A percentile compares a stretch with the other conserved stretches of the same genome.
Evolutionary conservation across 2,113 vertebrate genomes (phyloP).

Genomic region (Leptocoma aspasia): DNA sequence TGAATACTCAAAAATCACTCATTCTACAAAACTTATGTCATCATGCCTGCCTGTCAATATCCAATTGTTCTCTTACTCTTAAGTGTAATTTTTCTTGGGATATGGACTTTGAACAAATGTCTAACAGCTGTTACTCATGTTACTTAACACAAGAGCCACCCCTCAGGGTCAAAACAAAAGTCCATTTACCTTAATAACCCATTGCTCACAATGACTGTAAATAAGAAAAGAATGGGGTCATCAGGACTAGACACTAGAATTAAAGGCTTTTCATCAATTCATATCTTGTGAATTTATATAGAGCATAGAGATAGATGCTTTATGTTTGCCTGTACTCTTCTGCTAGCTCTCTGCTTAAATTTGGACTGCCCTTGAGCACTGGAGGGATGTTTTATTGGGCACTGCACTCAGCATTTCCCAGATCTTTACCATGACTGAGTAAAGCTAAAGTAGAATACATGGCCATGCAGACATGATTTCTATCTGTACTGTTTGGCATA

Average conservation of each 20-base stretch:
- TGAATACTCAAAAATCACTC: not conserved
- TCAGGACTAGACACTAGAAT: not conserved
- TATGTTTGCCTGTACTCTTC: not conserved
- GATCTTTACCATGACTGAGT: not conserved
- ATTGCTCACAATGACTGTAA: not conserved
- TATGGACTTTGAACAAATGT: not conserved
- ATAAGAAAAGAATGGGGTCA: constrained; percentile 24
- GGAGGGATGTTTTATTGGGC: not conserved
- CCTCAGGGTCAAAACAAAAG: constrained; percentile 29
- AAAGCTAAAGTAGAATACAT: not conserved
- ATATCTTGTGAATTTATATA: not conserved
- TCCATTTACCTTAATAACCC: constrained; percentile 36
- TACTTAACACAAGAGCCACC: not conserved
- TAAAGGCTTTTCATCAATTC: not conserved
- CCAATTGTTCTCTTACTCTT: not conserved
- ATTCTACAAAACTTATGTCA: not conserved
- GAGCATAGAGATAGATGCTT: not conserved
- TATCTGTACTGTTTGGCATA: not conserved
- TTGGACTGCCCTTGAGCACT: not conserved
- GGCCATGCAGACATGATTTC: not conserved
- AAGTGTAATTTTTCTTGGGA: not conserved
- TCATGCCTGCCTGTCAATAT: not conserved
- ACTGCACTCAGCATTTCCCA: not conserved
- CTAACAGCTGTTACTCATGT: not conserved
- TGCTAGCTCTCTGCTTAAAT: not conserved